phyloP scores from a whole-genome alignment of 2,113 vertebrate genomes.

The Pionites leucogaster region DNA sequence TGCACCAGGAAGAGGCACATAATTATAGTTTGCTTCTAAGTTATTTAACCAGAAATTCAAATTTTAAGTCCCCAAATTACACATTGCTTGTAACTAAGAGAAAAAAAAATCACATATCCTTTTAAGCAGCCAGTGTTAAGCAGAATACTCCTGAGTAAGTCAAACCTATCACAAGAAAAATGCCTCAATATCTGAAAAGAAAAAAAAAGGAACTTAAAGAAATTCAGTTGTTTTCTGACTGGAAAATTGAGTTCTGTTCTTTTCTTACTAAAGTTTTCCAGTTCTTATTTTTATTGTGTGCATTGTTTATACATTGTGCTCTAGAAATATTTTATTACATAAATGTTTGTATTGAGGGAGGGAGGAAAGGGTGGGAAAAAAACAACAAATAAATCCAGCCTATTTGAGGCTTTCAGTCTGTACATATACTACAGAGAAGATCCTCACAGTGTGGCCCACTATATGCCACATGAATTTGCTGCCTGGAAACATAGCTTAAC shows the following conservation, averaged over 20 bases:
- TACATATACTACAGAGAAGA: background rate
- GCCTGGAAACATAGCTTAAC: background rate
- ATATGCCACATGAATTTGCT: background rate
- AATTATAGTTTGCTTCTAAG: background rate
- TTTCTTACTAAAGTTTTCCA: background rate
- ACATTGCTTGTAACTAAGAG: background rate
- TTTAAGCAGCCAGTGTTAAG: background rate
- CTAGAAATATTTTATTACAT: conserved; percentile 21
- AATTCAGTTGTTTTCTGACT: background rate
- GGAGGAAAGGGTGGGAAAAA: background rate
- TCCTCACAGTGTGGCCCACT: background rate
- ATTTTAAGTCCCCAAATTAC: background rate
- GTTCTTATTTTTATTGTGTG: background rate
- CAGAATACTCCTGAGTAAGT: background rate
- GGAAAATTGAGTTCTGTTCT: background rate
- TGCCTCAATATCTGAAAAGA: background rate
- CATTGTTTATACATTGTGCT: conserved; percentile 13
- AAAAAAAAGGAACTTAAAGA: background rate
- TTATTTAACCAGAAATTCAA: background rate
- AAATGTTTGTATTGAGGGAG: conserved; percentile 31
- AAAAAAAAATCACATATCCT: background rate
- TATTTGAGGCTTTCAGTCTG: background rate
- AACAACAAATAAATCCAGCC: background rate
- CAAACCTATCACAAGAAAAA: background rate
- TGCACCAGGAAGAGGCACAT: background rate